Percentiles rank a stretch among this genome's conserved stretches.
Conservation (phyloP, 1,140 invertebrate genomes). For the Sycophaga agraensis region DNA sequence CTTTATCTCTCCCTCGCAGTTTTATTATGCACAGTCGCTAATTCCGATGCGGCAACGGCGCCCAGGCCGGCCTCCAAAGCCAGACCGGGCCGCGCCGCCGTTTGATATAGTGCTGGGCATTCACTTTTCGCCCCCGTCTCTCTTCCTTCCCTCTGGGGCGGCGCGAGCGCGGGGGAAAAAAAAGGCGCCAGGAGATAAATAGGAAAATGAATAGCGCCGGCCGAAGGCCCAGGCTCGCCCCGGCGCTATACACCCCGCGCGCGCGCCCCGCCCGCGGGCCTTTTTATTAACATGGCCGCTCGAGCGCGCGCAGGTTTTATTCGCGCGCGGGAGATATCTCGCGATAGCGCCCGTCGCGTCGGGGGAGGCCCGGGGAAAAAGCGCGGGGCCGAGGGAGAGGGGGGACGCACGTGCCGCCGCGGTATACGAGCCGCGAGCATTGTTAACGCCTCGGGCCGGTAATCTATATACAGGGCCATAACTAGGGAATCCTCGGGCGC, state of each 20-base stretch:
- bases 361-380: neutral
- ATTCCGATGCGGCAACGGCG: too few relatives aligned
- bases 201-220: too few relatives aligned
- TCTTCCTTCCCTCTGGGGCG: too few relatives aligned
- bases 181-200: too few relatives aligned
- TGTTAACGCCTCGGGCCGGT: constrained; percentile 36
- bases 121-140: neutral
- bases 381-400: neutral
- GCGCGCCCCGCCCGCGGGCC: neutral
- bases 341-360: neutral
- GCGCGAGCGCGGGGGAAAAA: too few relatives aligned
- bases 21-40: neutral
- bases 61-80: too few relatives aligned
- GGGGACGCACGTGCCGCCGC: neutral
- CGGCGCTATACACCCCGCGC: neutral
- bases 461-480: constrained; percentile 40
- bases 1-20: too few relatives aligned
- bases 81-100: neutral
- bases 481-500: constrained; percentile 33
- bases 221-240: neutral
- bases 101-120: too few relatives aligned
- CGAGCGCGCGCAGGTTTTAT: neutral
- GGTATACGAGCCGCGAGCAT: constrained; percentile 22
- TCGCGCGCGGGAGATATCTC: neutral
- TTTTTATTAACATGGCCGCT: constrained; percentile 16